Conservation (phyloP, 2,113 vertebrate species). For the Clarias macrocephalus region DNA sequence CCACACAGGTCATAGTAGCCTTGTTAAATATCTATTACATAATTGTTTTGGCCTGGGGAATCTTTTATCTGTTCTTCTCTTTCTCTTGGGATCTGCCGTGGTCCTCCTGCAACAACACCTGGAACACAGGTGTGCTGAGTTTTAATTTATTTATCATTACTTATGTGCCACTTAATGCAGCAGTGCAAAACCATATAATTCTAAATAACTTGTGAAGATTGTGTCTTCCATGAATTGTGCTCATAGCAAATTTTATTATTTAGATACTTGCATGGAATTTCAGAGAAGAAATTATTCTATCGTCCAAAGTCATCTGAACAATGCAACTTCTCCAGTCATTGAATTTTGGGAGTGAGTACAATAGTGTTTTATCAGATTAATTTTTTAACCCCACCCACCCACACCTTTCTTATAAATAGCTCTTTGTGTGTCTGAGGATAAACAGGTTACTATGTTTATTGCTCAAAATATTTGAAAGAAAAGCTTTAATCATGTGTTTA, state of each 20-base stretch:
- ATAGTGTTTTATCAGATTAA: not conserved
- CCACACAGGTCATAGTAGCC: slow-evolving; percentile 85
- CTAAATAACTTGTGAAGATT: not conserved
- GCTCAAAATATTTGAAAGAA: not conserved
- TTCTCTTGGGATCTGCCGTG: slow-evolving; percentile 89
- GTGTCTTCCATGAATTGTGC: not conserved
- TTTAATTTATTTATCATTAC: not conserved
- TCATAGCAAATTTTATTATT: slow-evolving; percentile 61
- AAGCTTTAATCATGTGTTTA: not conserved
- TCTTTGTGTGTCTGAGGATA: not conserved
- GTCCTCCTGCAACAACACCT: slow-evolving; percentile 88
- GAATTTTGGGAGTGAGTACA: slow-evolving; percentile 80
- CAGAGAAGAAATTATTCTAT: slow-evolving; percentile 72
- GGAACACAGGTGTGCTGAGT: slow-evolving; percentile 85
- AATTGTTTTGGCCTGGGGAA: slow-evolving; percentile 90
- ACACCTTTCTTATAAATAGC: not conserved
- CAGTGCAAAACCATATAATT: not conserved
- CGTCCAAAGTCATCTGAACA: slow-evolving; percentile 62
- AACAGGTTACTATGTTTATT: not conserved
- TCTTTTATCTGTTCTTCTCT: slow-evolving; percentile 89
- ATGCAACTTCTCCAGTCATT: slow-evolving; percentile 76
- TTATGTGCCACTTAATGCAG: not conserved
- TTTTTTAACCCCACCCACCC: not conserved
- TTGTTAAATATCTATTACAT: slow-evolving; percentile 94
- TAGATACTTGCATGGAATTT: slow-evolving; percentile 75